These are phyloP conservation scores for Ptychobarbus kaznakovi DNA, from an alignment of 2,797 vertebrate genomes.

Conservation along the genomic window DNA sequence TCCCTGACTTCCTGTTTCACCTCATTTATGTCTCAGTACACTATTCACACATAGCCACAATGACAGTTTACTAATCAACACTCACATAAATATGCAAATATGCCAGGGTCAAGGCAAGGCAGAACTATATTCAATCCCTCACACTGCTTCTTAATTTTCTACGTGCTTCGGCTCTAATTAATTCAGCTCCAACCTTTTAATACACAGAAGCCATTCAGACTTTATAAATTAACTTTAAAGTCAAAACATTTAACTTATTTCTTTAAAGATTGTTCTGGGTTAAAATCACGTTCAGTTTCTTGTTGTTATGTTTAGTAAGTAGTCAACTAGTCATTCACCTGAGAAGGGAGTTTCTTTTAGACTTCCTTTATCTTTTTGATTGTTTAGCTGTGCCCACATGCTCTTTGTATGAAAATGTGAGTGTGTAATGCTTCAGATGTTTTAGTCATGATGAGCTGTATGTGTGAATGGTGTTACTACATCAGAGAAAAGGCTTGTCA, in stretches of 20 bases:
- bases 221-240: background rate
- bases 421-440: background rate
- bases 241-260: no score
- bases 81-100: background rate
- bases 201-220: background rate
- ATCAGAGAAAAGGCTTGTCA: conserved; percentile 8
- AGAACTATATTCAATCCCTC: background rate
- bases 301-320: background rate
- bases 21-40: background rate
- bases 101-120: background rate
- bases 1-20: background rate
- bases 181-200: background rate
- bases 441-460: background rate
- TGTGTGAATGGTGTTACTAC: conserved; percentile 11
- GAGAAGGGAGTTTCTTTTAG: background rate
- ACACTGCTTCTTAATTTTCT: background rate
- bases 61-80: background rate
- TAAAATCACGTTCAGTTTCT: background rate
- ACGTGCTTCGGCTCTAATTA: background rate
- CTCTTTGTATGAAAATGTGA: background rate
- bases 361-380: background rate
- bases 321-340: background rate
- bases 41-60: background rate
- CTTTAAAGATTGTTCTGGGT: background rate
- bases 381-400: background rate